Percentiles rank a stretch among this genome's conserved stretches.
Evolutionary conservation across 2,113 vertebrate species (phyloP).

Genomic region (Misgurnus anguillicaudatus): DNA sequence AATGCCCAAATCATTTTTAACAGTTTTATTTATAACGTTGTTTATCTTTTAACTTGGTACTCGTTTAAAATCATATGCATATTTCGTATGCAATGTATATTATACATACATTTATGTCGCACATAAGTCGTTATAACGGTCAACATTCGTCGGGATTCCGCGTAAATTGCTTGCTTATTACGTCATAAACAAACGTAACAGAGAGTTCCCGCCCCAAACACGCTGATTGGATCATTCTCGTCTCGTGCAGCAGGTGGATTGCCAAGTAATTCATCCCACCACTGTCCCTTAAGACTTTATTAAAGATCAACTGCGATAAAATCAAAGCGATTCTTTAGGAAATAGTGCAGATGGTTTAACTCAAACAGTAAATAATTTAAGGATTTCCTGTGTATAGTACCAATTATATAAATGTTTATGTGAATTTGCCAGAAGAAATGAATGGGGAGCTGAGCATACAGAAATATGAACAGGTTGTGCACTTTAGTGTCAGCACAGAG

Average conservation of each 20-base stretch:
- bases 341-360: neutral
- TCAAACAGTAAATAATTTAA: neutral
- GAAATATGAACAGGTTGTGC: neutral
- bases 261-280: conserved; percentile 20
- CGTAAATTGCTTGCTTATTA: neutral
- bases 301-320: neutral
- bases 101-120: neutral
- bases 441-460: neutral
- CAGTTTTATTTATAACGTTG: too few relatives aligned
- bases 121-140: neutral
- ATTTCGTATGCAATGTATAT: neutral
- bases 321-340: neutral
- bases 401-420: neutral
- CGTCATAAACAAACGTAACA: conserved; percentile 24
- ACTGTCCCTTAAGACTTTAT: conserved; percentile 5
- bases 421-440: neutral
- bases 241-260: conserved; percentile 35
- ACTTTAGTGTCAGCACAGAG: neutral
- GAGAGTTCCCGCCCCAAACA: conserved; percentile 50
- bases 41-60: too few relatives aligned
- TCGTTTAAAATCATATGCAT: too few relatives aligned
- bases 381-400: too few relatives aligned
- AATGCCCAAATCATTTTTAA: too few relatives aligned
- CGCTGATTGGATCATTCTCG: conserved; percentile 45
- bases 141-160: neutral